A percentile compares a stretch with the other conserved stretches of the same genome.
Evolutionary conservation across 2,797 vertebrate genomes (phyloP).

Genomic region (Iguana delicatissima): DNA sequence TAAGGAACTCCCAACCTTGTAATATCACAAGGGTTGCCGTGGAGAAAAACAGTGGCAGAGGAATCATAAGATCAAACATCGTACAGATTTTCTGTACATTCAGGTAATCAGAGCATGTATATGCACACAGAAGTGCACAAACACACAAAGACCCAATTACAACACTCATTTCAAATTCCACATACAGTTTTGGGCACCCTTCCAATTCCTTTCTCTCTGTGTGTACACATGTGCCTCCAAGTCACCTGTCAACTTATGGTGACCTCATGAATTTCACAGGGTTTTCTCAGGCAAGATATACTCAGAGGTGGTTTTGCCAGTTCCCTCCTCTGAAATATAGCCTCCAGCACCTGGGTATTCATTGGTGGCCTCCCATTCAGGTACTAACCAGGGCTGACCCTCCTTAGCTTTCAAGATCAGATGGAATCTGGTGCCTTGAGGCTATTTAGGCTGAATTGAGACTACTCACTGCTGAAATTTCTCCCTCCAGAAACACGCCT

Average conservation of each 20-base stretch:
- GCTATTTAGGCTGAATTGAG: not conserved
- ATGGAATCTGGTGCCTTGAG: no score
- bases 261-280: no score
- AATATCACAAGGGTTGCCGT: not conserved
- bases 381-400: no score
- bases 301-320: no score
- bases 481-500: not conserved
- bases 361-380: no score
- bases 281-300: no score
- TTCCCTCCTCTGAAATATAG: no score
- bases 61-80: not conserved
- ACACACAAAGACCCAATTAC: not conserved
- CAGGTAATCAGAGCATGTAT: not conserved
- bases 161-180: not conserved
- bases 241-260: no score
- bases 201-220: not conserved
- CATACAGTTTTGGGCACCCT: no score
- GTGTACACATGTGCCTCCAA: no score
- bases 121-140: not conserved
- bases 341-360: no score
- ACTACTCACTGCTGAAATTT: conserved; percentile 20
- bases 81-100: not conserved
- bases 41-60: not conserved
- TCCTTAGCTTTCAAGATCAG: no score
- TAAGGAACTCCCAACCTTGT: not conserved